Conservation (phyloP, 64 coral and sea anemone species). For the Actinia tenebrosa region DNA sequence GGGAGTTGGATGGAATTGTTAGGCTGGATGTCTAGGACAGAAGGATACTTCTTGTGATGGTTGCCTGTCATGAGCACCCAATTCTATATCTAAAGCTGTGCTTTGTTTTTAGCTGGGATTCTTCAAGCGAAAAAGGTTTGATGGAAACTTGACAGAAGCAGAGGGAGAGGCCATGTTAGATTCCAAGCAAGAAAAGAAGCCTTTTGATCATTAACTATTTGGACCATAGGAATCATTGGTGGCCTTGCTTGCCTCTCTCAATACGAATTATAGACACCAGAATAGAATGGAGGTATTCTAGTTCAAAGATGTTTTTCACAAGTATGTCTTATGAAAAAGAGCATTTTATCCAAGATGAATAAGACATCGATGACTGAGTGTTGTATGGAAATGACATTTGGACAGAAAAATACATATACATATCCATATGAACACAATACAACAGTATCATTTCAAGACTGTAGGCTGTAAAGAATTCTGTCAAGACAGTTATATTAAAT, state of each 20-base stretch:
- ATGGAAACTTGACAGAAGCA: constrained; percentile 48
- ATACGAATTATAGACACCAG: neutral
- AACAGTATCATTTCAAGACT: neutral
- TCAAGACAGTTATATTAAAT: neutral
- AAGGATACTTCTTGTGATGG: too few species aligned
- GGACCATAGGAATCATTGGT: neutral
- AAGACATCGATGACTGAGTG: neutral
- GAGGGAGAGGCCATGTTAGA: constrained; percentile 45
- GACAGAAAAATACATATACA: neutral
- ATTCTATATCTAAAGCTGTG: neutral
- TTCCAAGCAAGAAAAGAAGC: constrained; percentile 23
- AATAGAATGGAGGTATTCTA: neutral
- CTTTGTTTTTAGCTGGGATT: constrained; percentile 41
- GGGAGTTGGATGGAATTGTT: too few species aligned
- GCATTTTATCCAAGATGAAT: neutral
- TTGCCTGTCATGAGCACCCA: too few species aligned
- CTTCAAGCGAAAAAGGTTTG: constrained; percentile 57
- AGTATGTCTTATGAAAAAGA: neutral
- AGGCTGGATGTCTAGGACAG: too few species aligned
- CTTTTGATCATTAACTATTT: neutral
- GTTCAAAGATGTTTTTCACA: neutral
- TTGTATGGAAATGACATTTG: neutral
- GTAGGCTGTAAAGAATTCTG: neutral
- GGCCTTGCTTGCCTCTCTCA: neutral
- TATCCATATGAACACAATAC: neutral